phyloP scores from a whole-genome alignment of 2,113 vertebrate species.

The Carlito syrichta region DNA sequence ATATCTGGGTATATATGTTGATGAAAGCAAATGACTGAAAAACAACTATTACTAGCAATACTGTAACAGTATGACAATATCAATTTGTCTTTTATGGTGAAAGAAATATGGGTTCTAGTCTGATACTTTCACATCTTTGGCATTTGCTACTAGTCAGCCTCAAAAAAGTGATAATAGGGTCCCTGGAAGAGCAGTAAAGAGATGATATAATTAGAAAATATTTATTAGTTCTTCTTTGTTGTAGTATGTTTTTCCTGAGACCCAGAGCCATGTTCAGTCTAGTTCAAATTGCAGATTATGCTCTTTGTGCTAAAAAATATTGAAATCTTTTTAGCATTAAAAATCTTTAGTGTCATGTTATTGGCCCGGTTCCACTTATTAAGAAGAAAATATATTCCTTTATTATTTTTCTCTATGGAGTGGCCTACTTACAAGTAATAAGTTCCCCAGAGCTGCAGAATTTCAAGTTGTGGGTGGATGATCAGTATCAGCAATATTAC shows the following conservation, averaged over 20 bases:
- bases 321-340: slow-evolving; percentile 10
- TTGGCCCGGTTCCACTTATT: not conserved
- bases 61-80: not conserved
- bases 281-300: not conserved
- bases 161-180: not conserved
- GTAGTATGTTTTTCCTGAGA: not conserved
- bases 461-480: not conserved
- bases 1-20: not conserved
- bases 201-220: not conserved
- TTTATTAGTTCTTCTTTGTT: not conserved
- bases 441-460: not conserved
- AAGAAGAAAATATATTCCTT: slow-evolving; percentile 40
- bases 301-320: slow-evolving; percentile 1
- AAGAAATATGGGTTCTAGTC: not conserved
- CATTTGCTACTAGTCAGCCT: not conserved
- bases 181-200: not conserved
- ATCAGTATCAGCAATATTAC: not conserved
- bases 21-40: not conserved
- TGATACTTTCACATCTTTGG: not conserved
- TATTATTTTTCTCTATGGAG: slow-evolving; percentile 22
- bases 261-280: not conserved
- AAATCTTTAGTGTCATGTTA: not conserved
- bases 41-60: not conserved
- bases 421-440: not conserved
- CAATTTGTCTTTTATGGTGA: not conserved